These are phyloP conservation scores for Ommatoiulus sabulosus DNA, from an alignment of 2,888 invertebrate species.

Conservation along the genomic window DNA sequence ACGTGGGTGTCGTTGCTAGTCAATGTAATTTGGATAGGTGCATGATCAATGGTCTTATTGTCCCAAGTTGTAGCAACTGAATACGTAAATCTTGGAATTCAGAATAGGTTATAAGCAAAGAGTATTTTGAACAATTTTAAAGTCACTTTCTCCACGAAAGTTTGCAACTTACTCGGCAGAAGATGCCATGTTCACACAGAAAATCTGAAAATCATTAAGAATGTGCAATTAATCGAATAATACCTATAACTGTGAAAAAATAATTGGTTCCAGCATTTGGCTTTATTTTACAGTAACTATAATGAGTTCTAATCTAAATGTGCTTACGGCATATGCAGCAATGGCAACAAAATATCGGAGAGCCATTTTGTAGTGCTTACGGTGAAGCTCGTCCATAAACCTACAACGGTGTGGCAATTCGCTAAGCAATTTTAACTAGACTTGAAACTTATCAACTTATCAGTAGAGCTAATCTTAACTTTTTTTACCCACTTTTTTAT, in stretches of 20 bases:
- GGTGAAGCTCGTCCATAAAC: background rate
- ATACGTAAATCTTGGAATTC: constrained; percentile 53
- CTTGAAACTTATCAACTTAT: background rate
- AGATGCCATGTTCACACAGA: background rate
- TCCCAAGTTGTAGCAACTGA: constrained; percentile 55
- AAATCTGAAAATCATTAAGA: constrained; percentile 24
- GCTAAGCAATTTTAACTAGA: background rate
- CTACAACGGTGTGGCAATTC: background rate
- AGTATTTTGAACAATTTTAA: background rate
- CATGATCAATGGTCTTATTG: constrained; percentile 55
- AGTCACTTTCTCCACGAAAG: background rate
- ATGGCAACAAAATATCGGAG: background rate
- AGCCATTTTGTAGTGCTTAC: background rate
- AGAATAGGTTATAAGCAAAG: background rate
- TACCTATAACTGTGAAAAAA: background rate
- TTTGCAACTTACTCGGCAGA: constrained; percentile 17
- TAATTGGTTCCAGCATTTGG: background rate
- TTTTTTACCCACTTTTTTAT: background rate
- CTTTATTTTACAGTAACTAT: no score
- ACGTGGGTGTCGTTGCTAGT: constrained; percentile 53
- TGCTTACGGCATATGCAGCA: background rate
- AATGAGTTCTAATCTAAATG: background rate
- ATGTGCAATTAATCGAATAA: background rate
- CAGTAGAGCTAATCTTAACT: background rate
- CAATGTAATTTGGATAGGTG: constrained; percentile 48